A percentile compares a stretch with the other conserved stretches of the same genome.
Evolutionary conservation across 2,888 invertebrate genomes (phyloP).

Genomic region (Chloroclysta siterata): DNA sequence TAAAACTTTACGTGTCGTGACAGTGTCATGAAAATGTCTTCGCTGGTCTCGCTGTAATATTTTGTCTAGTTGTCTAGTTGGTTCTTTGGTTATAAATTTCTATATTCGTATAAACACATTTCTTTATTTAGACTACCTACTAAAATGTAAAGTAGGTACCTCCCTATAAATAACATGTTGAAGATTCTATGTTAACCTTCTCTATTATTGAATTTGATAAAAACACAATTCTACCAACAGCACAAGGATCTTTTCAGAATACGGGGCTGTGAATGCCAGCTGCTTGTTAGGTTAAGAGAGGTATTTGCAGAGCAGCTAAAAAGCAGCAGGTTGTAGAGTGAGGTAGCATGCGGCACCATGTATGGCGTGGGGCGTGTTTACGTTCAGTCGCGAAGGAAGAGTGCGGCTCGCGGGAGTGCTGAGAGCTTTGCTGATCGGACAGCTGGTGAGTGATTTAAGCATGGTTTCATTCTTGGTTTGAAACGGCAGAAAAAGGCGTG

Average conservation of each 20-base stretch:
- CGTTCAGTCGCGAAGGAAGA: constrained; percentile 70
- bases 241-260: too few species aligned
- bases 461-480: too few species aligned
- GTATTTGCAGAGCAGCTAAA: neutral
- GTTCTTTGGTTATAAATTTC: neutral
- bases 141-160: too few species aligned
- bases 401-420: constrained; percentile 69
- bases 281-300: neutral
- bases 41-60: neutral
- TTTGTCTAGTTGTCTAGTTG: neutral
- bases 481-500: too few species aligned
- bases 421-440: constrained; percentile 71
- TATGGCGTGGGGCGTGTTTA: constrained; percentile 75
- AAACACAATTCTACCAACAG: too few species aligned
- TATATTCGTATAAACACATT: too few species aligned
- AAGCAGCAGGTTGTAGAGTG: neutral
- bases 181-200: too few species aligned
- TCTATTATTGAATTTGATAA: too few species aligned
- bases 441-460: constrained; percentile 49
- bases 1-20: neutral
- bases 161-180: too few species aligned
- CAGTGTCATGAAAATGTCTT: constrained; percentile 3
- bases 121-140: too few species aligned
- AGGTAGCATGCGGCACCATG: constrained; percentile 66
- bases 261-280: too few species aligned